phyloP scores from a whole-genome alignment of 2,888 invertebrate species.

The Pseudococcus viburni region DNA sequence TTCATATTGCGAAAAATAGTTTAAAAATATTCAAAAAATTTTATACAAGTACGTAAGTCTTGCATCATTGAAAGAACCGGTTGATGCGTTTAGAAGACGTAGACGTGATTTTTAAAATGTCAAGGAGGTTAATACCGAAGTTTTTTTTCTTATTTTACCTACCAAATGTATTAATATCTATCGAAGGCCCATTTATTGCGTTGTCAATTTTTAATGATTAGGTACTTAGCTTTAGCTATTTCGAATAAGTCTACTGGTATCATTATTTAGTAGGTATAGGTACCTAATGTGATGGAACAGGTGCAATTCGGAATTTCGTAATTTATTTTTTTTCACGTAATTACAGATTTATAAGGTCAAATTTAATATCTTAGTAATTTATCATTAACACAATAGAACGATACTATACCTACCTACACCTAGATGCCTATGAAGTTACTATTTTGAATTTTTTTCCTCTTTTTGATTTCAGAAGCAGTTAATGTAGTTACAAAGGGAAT shows the following conservation, averaged over 20 bases:
- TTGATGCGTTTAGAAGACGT: neutral
- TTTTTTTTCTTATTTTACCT: constrained; percentile 19
- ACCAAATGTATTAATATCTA: constrained; percentile 10
- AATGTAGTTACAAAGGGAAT: constrained; percentile 21
- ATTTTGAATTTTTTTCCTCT: neutral
- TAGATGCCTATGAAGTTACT: neutral
- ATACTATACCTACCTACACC: neutral
- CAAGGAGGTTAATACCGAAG: constrained; percentile 23
- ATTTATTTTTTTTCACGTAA: neutral
- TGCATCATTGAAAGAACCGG: constrained; percentile 50
- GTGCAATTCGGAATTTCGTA: neutral
- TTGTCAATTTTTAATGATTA: constrained; percentile 23
- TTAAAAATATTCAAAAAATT: constrained; percentile 29
- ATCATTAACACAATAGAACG: neutral
- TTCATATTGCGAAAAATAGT: neutral
- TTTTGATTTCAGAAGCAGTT: constrained; percentile 38
- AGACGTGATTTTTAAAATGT: constrained; percentile 29
- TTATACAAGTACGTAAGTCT: neutral
- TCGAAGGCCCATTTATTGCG: constrained; percentile 45
- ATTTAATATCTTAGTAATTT: neutral
- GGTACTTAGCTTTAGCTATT: neutral
- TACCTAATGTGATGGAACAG: neutral
- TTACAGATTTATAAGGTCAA: constrained; percentile 15
- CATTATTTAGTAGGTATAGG: neutral
- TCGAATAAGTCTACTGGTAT: neutral